Evolutionary conservation across 2,888 invertebrate species (phyloP), one percentile per base, ranked within the genome.

Genomic region (Synanthedon andrenaeformis): DNA sequence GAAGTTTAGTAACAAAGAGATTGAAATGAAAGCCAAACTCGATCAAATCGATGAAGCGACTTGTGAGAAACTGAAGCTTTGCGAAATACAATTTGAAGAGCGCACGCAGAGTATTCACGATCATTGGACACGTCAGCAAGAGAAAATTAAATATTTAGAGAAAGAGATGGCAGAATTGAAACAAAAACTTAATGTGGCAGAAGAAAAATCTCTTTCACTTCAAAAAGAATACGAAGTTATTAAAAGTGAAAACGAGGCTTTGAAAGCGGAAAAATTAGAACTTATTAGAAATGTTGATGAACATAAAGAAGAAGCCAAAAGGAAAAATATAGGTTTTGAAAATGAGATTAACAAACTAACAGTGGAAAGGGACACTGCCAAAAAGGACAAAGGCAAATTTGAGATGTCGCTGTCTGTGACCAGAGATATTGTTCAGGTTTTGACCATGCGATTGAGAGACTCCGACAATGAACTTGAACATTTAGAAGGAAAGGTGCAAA

Each of bases 391-490:
- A 59, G 84, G 81, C 55, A 83, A 88, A 54, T 91, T 89, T 67
- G 86, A 90, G 71, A 79, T 90, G 65, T 89, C 90, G n/a, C 74
- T 91, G n/a, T 83, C 79, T 41, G 89, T 89, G 13, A 89, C 89
- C 1, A 84, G 89, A 62, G 86, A 89, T 56, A 90, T 90, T 51
- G 89, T 91, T 12, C 88, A 90, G 64, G 90, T 90, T 3, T 66
- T 91, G 52, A 90, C 88, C 35, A 82, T 85, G 71, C 78, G 91
- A 14, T 68, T 91, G 52, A 79, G 90, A 52, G 85, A 90, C 62
- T 91, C 91, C 3, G 91, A 91, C 62, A 83, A 78, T 64, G 90
- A 90, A 66, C 81, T 91, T 1, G 90, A 90, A 63, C 83, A 85
- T 66, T 72, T 91, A 54, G 87, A 87, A 62, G 74, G 65, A 64